These are phyloP conservation scores for Acrocera orbiculus DNA, from an alignment of 2,888 invertebrate genomes.

Conservation along the genomic window DNA sequence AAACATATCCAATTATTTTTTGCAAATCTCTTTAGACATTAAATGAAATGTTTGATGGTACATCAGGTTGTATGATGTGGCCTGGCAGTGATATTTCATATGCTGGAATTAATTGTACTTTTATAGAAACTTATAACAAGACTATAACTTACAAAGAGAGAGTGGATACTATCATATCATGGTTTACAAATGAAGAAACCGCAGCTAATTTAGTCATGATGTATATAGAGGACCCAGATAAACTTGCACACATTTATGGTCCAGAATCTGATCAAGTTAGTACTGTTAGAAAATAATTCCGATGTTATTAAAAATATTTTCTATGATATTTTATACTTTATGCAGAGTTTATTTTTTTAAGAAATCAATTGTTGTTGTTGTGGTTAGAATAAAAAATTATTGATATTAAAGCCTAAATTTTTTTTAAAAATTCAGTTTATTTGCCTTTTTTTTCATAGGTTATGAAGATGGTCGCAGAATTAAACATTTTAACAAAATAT, in stretches of 20 bases:
- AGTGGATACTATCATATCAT: conserved; percentile 34
- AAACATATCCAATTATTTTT: neutral
- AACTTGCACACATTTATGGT: conserved; percentile 41
- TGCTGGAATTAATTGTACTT: conserved; percentile 32
- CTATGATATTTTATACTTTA: neutral
- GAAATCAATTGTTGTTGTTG: no score
- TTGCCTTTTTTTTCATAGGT: conserved; percentile 8
- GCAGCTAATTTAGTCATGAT: conserved; percentile 51
- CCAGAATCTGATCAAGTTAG: conserved; percentile 17
- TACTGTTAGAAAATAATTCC: neutral
- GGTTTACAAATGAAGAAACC: conserved; percentile 37
- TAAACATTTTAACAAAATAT: conserved; percentile 40
- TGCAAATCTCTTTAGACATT: conserved; percentile 35
- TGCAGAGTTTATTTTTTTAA: no score
- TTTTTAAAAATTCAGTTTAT: neutral
- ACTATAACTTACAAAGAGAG: conserved; percentile 34
- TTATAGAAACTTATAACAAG: conserved; percentile 28
- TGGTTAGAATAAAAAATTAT: no score
- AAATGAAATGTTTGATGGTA: conserved; percentile 37
- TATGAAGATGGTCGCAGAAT: conserved; percentile 28
- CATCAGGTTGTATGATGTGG: conserved; percentile 54
- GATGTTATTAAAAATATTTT: neutral
- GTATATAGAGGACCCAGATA: conserved; percentile 55
- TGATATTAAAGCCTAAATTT: neutral
- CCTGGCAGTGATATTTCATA: conserved; percentile 41